phyloP scores from a whole-genome alignment of 2,113 vertebrate genomes.

The Cynocephalus volans region DNA sequence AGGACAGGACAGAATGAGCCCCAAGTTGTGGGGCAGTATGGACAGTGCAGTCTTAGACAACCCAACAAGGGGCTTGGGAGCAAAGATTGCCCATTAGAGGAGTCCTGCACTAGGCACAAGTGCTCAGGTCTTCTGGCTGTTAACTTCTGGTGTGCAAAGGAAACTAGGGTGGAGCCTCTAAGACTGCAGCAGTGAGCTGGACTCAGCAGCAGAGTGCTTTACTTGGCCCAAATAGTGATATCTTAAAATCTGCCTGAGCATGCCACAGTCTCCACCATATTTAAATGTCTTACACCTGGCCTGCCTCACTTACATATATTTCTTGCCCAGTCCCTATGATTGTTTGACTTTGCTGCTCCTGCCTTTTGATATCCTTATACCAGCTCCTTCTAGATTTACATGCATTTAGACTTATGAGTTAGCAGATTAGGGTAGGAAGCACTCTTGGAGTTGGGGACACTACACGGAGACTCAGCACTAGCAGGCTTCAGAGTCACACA shows the following conservation, averaged over 20 bases:
- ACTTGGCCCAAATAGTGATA: not conserved
- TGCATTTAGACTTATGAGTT: not conserved
- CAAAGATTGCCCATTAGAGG: not conserved
- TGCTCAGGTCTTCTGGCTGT: not conserved
- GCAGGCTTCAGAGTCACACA: not conserved
- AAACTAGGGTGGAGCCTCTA: not conserved
- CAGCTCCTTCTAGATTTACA: not conserved
- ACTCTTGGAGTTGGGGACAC: not conserved
- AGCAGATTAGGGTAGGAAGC: not conserved
- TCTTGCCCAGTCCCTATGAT: not conserved
- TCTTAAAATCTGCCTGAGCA: not conserved
- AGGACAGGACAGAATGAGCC: not conserved
- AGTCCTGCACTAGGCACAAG: not conserved
- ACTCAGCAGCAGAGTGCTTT: not conserved
- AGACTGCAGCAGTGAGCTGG: not conserved
- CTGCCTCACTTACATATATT: not conserved
- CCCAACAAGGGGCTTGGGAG: accelerated
- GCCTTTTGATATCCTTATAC: not conserved
- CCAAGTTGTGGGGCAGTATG: accelerated
- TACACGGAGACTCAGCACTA: accelerated
- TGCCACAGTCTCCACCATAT: not conserved
- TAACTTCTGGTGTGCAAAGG: not conserved
- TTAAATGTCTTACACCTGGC: not conserved
- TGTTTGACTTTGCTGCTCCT: not conserved
- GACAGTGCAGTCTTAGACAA: not conserved